phyloP scores from a whole-genome alignment of 2,113 vertebrate species.

The Ageneiosus marmoratus region DNA sequence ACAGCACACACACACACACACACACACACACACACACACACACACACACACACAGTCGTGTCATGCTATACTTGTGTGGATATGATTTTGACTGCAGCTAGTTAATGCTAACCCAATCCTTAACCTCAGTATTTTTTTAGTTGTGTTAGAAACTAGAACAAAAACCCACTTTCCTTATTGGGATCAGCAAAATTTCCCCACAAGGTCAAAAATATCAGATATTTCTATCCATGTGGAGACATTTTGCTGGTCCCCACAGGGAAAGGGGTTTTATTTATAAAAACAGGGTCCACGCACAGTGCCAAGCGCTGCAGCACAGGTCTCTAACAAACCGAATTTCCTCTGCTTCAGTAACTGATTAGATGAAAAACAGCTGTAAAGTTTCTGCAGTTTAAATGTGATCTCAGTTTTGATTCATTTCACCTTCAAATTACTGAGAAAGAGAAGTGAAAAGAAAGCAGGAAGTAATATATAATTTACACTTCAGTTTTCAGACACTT shows the following conservation, averaged over 20 bases:
- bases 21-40: neutral
- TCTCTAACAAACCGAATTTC: neutral
- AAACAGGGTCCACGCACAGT: neutral
- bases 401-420: neutral
- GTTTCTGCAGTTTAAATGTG: neutral
- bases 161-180: no score
- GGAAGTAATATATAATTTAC: neutral
- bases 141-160: no score
- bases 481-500: neutral
- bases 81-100: no score
- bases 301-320: neutral
- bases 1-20: neutral
- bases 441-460: neutral
- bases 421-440: neutral
- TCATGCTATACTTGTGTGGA: no score
- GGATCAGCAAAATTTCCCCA: no score
- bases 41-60: neutral
- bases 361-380: neutral
- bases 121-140: no score
- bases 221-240: no score
- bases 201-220: no score
- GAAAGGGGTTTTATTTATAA: no score
- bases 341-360: neutral
- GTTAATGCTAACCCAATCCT: no score
- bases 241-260: no score